Base-by-base conservation (phyloP, 2,888 invertebrate species). In the Oligia latruncula region DNA sequence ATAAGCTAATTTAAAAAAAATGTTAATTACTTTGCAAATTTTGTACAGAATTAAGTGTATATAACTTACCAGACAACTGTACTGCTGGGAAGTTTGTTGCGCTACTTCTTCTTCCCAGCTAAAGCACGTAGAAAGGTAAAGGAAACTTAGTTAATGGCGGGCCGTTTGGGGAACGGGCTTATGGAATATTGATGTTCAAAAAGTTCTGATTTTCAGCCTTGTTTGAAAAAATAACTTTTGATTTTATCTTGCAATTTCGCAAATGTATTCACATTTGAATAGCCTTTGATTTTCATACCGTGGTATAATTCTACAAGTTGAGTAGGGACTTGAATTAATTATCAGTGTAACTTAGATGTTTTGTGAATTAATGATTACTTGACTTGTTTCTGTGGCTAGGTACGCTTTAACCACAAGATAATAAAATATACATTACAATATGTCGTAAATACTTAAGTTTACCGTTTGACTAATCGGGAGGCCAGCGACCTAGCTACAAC, bases 271-370 rank as follows among this genome's bases (percentile, higher is more conserved):
- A 46, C 13, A 58, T 66, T 58, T 77, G 35, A 49, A 58, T 67
- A 58, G 58, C 20, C 20, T 58, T 49, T 66, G 20, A 29, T 78
- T 58, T 78, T 35, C 65, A 17, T 62, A 55, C 29, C 17, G n/a
- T 15, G 0, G 9, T 17, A 8, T 55, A 55, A 23, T 60, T 60
- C 4, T 60, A n/a, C n/a, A 2, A 29, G 17, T 23, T 6, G 17
- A 52, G 49, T 76, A 49, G 49, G 62, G 13, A 49, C 15, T 60
- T 52, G 11, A 15, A 62, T 20, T 40, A 15, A 62, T n/a, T 6
- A 29, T 29, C 29, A 49, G 6, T 35, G n/a, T 1, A 49, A 40
- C 20, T 35, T 49, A 20, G 23, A 35, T 5, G 0, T 62, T 62
- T 29, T 62, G 29, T 5, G 60, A 13, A 5, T 29, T n/a, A 1